phyloP scores from a whole-genome alignment of 2,113 vertebrate species.

The Lucifuga dentata region DNA sequence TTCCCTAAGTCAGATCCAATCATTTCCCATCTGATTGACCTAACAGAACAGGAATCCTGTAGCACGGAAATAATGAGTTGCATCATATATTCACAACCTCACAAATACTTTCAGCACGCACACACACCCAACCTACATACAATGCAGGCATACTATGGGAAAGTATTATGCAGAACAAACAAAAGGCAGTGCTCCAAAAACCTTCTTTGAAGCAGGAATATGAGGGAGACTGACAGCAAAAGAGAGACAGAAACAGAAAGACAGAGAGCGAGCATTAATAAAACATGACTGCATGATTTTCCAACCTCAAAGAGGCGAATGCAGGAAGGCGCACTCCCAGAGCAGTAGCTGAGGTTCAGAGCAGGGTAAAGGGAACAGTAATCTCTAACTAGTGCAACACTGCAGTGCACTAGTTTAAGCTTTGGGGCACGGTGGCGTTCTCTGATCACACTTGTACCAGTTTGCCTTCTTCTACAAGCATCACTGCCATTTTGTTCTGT shows the following conservation, averaged over 20 bases:
- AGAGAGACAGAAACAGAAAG: conserved; percentile 34
- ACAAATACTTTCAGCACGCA: conserved; percentile 30
- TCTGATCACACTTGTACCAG: conserved; percentile 61
- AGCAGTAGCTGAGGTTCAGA: conserved; percentile 78
- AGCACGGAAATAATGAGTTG: conserved; percentile 25
- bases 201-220: conserved; percentile 23
- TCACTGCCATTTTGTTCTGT: conserved; percentile 22
- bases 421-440: conserved; percentile 45
- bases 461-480: conserved; percentile 30
- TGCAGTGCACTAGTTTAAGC: conserved; percentile 65
- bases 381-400: conserved; percentile 68
- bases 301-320: conserved; percentile 80
- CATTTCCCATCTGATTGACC: conserved; percentile 26
- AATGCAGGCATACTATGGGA: conserved; percentile 11
- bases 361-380: conserved; percentile 78
- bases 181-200: conserved; percentile 56
- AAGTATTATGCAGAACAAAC: conserved; percentile 56
- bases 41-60: conserved; percentile 27
- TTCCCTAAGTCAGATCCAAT: neutral
- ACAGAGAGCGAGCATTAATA: conserved; percentile 76
- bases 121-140: conserved; percentile 13
- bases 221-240: conserved; percentile 43
- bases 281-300: conserved; percentile 83
- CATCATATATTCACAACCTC: conserved; percentile 31
- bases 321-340: conserved; percentile 74